Evolutionary conservation across 1,140 invertebrate genomes (phyloP).

Genomic region (Spodoptera litura): DNA sequence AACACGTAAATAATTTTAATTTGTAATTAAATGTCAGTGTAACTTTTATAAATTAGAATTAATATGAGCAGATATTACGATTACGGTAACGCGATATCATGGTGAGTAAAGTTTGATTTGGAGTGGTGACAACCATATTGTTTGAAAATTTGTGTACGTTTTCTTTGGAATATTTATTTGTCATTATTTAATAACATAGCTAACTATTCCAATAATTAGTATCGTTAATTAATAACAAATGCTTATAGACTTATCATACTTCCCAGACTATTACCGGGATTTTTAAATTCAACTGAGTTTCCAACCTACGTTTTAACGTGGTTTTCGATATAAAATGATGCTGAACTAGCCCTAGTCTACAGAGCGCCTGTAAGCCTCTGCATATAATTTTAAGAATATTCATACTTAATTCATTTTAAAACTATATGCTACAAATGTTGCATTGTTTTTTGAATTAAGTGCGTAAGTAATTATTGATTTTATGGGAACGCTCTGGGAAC

Average conservation of each 20-base stretch:
- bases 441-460: not conserved
- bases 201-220: not conserved
- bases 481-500: not conserved
- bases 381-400: not conserved
- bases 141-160: constrained; percentile 77
- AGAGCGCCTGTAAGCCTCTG: not conserved
- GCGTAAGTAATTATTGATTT: constrained; percentile 46
- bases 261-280: constrained; percentile 29
- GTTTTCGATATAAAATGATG: constrained; percentile 12
- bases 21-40: constrained; percentile 72
- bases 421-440: not conserved
- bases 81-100: constrained; percentile 85
- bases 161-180: constrained; percentile 58
- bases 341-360: not conserved
- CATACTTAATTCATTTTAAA: not conserved
- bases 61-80: constrained; percentile 87
- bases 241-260: not conserved
- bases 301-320: constrained; percentile 48
- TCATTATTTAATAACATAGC: constrained; percentile 56
- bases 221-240: not conserved
- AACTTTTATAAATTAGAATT: constrained; percentile 71
- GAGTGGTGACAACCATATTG: constrained; percentile 77
- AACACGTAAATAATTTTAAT: constrained; percentile 74
- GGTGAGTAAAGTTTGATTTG: constrained; percentile 76
- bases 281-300: constrained; percentile 46